phyloP scores from a whole-genome alignment of 2,888 invertebrate species.

The Amblyteles armatorius region DNA sequence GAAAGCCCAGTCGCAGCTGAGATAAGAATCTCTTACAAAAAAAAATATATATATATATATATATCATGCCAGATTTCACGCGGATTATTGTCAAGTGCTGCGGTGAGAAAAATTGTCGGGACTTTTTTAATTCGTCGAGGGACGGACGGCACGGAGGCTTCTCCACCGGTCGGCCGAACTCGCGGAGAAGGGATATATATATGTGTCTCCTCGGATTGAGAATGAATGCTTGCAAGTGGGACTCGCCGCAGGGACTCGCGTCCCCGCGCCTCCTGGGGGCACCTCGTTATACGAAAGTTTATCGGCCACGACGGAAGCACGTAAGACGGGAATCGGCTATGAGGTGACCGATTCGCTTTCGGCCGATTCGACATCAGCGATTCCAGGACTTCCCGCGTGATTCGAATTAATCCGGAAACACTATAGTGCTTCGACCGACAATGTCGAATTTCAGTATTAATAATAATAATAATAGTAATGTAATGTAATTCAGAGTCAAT shows the following conservation, averaged over 20 bases:
- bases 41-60: no score
- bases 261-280: constrained; percentile 67
- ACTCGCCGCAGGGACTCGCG: constrained; percentile 47
- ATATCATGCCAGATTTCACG: constrained; percentile 43
- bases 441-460: background rate
- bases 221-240: constrained; percentile 59
- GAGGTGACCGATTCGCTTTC: constrained; percentile 61
- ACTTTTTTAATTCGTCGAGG: constrained; percentile 71
- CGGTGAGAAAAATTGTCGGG: constrained; percentile 64
- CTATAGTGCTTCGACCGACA: background rate
- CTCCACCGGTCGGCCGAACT: background rate
- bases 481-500: no score
- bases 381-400: constrained; percentile 42
- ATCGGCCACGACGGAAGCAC: constrained; percentile 66
- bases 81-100: constrained; percentile 56
- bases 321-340: constrained; percentile 68
- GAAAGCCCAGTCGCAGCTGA: background rate
- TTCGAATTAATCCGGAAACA: background rate
- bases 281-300: constrained; percentile 72
- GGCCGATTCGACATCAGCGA: constrained; percentile 52
- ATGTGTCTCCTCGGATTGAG: constrained; percentile 20
- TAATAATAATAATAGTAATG: background rate
- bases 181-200: background rate
- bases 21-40: constrained; percentile 16
- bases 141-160: constrained; percentile 56